These are phyloP conservation scores for Arctocebus calabarensis DNA, from an alignment of 2,797 vertebrate species.

Conservation along the genomic window DNA sequence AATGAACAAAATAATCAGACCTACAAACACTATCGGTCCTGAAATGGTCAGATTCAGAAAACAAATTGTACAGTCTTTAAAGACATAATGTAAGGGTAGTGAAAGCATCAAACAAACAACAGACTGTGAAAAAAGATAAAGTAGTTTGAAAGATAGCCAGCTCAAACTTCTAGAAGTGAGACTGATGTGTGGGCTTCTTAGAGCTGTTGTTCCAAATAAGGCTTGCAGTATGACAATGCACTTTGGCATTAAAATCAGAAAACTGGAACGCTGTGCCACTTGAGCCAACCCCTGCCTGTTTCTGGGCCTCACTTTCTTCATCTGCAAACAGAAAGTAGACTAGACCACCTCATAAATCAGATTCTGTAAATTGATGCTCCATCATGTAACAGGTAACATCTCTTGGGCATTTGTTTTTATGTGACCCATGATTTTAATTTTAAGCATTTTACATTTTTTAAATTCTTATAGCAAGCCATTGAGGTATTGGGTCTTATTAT, in stretches of 20 bases:
- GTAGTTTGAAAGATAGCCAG: background rate
- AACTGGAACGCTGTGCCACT: background rate
- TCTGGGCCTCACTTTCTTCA: background rate
- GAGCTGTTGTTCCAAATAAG: background rate
- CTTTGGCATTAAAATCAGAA: background rate
- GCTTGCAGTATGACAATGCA: background rate
- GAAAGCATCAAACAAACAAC: background rate
- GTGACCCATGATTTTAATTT: background rate
- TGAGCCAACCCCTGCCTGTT: background rate
- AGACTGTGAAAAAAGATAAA: background rate
- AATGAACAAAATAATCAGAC: background rate
- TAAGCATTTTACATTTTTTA: background rate
- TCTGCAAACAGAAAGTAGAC: background rate
- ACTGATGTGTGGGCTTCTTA: background rate
- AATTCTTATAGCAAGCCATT: background rate
- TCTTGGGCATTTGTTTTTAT: background rate
- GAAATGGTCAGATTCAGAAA: background rate
- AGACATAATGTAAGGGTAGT: background rate
- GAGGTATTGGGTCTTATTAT: background rate
- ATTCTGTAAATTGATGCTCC: background rate
- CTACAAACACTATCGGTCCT: too few relatives aligned
- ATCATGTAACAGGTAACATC: background rate
- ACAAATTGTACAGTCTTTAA: background rate
- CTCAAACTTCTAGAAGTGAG: background rate
- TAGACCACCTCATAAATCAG: background rate